Conservation (phyloP, 2,888 invertebrate genomes). For the Thera britannica region DNA sequence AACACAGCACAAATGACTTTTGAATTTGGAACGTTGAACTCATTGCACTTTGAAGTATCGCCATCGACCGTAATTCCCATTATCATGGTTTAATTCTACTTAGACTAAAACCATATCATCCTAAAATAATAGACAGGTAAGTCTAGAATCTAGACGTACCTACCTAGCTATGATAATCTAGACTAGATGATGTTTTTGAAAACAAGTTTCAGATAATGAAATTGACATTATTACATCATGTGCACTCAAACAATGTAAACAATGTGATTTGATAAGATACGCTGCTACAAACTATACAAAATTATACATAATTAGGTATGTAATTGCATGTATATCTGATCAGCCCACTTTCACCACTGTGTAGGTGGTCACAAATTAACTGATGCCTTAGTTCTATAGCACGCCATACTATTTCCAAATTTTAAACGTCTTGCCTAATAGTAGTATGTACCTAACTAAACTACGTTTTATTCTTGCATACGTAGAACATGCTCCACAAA, state of each 20-base stretch:
- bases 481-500: no score
- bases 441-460: no score
- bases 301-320: not conserved
- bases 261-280: conserved; percentile 33
- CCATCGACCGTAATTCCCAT: conserved; percentile 7
- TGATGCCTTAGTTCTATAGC: no score
- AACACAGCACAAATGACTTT: conserved; percentile 15
- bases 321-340: not conserved
- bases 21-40: conserved; percentile 7
- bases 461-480: no score
- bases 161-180: no score
- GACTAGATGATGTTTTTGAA: not conserved
- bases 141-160: no score
- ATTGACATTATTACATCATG: not conserved
- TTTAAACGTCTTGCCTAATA: no score
- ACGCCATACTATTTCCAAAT: no score
- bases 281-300: not conserved
- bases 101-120: no score
- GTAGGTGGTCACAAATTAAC: no score
- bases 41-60: not conserved
- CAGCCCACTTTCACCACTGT: not conserved
- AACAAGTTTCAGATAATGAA: not conserved
- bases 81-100: not conserved
- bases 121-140: no score
- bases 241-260: conserved; percentile 27